phyloP scores from a whole-genome alignment of 2,888 invertebrate species.

The Eilema sororculum region DNA sequence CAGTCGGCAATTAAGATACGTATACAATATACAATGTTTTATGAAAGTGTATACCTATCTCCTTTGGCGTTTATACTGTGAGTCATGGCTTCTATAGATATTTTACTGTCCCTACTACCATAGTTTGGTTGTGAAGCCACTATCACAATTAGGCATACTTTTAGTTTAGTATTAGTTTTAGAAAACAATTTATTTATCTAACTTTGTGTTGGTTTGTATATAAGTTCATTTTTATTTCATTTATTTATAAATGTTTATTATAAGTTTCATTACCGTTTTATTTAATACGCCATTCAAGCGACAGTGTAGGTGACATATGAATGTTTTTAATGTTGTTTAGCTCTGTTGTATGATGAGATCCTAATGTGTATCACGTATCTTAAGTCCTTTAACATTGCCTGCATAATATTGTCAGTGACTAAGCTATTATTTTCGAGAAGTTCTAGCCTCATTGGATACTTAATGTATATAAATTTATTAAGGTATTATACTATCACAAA shows the following conservation, averaged over 20 bases:
- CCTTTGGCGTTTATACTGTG: neutral
- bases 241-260: slow-evolving; percentile 34
- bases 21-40: too few species aligned
- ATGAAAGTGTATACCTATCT: too few species aligned
- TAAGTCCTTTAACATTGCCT: slow-evolving; percentile 21
- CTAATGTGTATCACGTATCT: slow-evolving; percentile 26
- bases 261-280: slow-evolving; percentile 18
- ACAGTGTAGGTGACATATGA: slow-evolving; percentile 22
- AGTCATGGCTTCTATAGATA: neutral
- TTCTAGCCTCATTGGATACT: neutral
- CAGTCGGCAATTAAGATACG: too few species aligned
- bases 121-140: slow-evolving; percentile 22
- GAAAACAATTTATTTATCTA: slow-evolving; percentile 23
- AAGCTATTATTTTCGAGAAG: neutral
- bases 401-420: slow-evolving; percentile 7
- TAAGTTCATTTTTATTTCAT: slow-evolving; percentile 28
- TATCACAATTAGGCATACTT: slow-evolving; percentile 18
- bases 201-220: slow-evolving; percentile 25
- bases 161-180: slow-evolving; percentile 18
- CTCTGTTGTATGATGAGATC: slow-evolving; percentile 40
- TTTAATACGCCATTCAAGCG: slow-evolving; percentile 18
- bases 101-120: neutral
- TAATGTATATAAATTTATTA: slow-evolving; percentile 5
- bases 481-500: neutral
- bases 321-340: slow-evolving; percentile 41